Percentiles rank a stretch among this genome's conserved stretches.
phyloP scores from a whole-genome alignment of 2,888 invertebrate genomes.

The Rhagium mordax region DNA sequence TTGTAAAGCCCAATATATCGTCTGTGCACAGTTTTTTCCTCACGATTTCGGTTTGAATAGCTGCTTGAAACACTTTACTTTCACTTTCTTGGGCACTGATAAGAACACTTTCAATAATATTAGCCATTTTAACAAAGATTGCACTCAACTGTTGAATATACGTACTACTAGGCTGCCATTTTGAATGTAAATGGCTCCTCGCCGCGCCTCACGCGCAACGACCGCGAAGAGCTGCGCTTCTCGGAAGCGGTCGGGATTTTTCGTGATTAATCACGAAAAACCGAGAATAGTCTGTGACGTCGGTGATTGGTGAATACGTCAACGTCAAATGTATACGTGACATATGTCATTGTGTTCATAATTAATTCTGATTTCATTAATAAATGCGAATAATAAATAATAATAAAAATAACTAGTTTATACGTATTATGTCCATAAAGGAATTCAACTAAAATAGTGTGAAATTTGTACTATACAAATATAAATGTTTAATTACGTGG shows the following conservation, averaged over 20 bases:
- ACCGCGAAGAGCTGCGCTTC: no score
- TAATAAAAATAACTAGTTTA: no score
- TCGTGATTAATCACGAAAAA: background rate
- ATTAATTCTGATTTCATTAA: no score
- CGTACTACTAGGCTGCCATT: conserved; percentile 43
- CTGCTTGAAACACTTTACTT: conserved; percentile 30
- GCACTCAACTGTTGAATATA: conserved; percentile 30
- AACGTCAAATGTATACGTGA: background rate
- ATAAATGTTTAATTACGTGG: no score
- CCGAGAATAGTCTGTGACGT: no score
- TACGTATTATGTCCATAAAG: no score
- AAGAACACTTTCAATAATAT: conserved; percentile 28
- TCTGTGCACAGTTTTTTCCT: conserved; percentile 25
- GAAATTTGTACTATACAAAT: no score
- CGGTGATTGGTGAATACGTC: no score
- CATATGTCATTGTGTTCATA: background rate
- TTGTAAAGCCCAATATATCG: conserved; percentile 16
- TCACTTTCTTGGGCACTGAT: conserved; percentile 22
- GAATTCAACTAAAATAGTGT: no score
- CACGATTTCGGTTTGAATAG: conserved; percentile 24
- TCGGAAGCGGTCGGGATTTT: conserved; percentile 1
- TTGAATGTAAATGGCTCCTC: conserved; percentile 31
- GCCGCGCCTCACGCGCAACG: no score
- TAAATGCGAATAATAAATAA: no score
- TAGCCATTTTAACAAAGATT: conserved; percentile 43